These are phyloP conservation scores for Bradysia coprophila DNA, from an alignment of 1,140 invertebrate species.

Conservation along the genomic window DNA sequence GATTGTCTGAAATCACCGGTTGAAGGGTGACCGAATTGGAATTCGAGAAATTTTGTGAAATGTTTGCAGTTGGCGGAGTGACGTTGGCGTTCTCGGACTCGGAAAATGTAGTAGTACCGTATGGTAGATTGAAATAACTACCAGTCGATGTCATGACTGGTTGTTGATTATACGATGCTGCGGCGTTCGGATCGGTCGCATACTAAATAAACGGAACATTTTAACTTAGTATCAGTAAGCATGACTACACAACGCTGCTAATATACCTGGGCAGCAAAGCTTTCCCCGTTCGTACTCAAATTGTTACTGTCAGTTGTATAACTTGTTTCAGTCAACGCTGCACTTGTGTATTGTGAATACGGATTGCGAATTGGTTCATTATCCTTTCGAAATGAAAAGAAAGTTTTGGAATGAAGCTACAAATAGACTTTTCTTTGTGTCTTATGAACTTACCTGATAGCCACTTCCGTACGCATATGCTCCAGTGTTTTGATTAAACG, in stretches of 20 bases:
- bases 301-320: slow-evolving; percentile 8
- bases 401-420: no score
- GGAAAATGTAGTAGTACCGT: no score
- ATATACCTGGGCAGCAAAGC: neutral
- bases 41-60: neutral
- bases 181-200: neutral
- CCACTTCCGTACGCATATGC: slow-evolving; percentile 19
- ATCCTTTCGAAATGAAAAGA: slow-evolving; percentile 3
- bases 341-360: slow-evolving; percentile 14
- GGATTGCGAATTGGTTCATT: slow-evolving; percentile 5
- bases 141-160: neutral
- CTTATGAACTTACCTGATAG: slow-evolving; percentile 9
- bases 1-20: no score
- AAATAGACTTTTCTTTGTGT: neutral
- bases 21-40: neutral
- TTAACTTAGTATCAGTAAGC: no score
- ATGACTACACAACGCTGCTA: no score
- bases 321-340: slow-evolving; percentile 4
- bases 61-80: neutral
- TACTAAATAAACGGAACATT: neutral
- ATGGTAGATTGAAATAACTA: neutral
- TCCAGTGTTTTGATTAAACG: slow-evolving; percentile 19
- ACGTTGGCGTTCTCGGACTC: neutral
- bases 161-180: neutral
- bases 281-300: neutral